Conservation (phyloP, 2,797 vertebrate genomes). For the Acipenser ruthenus region DNA sequence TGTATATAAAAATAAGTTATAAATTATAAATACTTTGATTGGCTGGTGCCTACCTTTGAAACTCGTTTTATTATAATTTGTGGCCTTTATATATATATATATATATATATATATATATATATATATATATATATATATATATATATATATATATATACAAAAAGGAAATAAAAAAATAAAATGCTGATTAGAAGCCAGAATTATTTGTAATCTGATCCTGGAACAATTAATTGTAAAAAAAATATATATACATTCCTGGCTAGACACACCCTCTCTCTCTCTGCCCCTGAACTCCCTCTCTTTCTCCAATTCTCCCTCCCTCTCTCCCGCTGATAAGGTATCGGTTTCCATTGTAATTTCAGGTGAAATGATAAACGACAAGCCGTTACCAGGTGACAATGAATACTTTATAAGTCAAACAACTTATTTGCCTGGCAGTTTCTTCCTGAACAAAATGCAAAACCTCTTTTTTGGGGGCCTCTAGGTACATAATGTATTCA, state of each 20-base stretch:
- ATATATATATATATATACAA: too few relatives aligned
- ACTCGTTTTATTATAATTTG: background rate
- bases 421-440: constrained; percentile 80
- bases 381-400: constrained; percentile 78
- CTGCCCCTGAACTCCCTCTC: constrained; percentile 38
- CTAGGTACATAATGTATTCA: background rate
- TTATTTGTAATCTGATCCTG: constrained; percentile 31
- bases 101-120: too few relatives aligned
- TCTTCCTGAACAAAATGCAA: constrained; percentile 69
- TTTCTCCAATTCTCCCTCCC: background rate
- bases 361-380: constrained; percentile 76
- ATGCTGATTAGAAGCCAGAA: constrained; percentile 24
- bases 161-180: constrained; percentile 9
- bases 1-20: constrained; percentile 12
- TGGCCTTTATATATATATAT: too few relatives aligned
- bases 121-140: too few relatives aligned
- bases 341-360: constrained; percentile 80
- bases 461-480: constrained; percentile 46
- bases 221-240: constrained; percentile 37
- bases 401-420: constrained; percentile 82
- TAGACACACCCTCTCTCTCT: constrained; percentile 33
- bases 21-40: constrained; percentile 11
- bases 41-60: constrained; percentile 10
- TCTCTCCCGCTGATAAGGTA: constrained; percentile 59
- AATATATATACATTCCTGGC: constrained; percentile 29